Conservation (phyloP, 2,888 invertebrate genomes). For the Ferrisia virgata region DNA sequence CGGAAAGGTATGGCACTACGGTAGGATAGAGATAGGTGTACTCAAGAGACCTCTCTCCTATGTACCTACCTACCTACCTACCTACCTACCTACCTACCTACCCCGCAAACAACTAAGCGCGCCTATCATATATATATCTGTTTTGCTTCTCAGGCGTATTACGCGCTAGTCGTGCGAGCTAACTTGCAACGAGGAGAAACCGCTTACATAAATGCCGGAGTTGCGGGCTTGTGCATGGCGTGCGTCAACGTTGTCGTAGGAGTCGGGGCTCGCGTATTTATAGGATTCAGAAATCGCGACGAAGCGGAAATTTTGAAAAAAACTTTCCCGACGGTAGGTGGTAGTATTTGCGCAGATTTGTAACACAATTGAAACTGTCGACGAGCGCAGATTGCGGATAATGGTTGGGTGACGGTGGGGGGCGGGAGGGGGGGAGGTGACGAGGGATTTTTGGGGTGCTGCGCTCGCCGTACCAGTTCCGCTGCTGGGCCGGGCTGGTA, state of each 20-base stretch:
- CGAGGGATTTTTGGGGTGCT: too few relatives aligned
- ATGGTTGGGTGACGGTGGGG: too few relatives aligned
- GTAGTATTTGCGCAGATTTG: too few relatives aligned
- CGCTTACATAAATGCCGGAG: slow-evolving; percentile 88
- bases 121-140: not conserved
- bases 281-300: slow-evolving; percentile 84
- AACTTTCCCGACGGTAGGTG: slow-evolving; percentile 73
- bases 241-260: slow-evolving; percentile 89
- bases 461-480: too few relatives aligned
- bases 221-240: slow-evolving; percentile 95
- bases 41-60: too few relatives aligned
- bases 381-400: too few relatives aligned
- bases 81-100: not conserved
- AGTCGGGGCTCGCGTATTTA: slow-evolving; percentile 82
- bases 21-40: too few relatives aligned
- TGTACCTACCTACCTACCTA: too few relatives aligned
- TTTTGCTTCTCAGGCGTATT: slow-evolving; percentile 62
- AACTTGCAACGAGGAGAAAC: slow-evolving; percentile 76
- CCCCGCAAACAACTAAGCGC: not conserved
- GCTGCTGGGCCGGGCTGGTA: too few relatives aligned
- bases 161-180: slow-evolving; percentile 85
- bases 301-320: slow-evolving; percentile 83
- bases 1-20: too few relatives aligned
- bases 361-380: too few relatives aligned
- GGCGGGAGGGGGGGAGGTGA: too few relatives aligned